phyloP scores from a whole-genome alignment of 2,888 invertebrate genomes.

The Mantis religiosa region DNA sequence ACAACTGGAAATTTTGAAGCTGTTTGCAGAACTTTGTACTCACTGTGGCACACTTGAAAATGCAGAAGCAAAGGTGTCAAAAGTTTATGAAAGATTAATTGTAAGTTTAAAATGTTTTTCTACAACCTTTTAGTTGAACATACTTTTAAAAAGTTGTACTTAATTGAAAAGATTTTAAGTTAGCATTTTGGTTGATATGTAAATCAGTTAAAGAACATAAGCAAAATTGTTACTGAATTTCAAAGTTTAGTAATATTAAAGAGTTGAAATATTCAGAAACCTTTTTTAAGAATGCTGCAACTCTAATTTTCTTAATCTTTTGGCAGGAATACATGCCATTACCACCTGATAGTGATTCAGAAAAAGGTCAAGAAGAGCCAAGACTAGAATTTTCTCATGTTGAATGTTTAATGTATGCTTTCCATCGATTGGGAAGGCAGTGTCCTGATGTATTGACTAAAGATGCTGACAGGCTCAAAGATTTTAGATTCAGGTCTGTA shows the following conservation, averaged over 20 bases:
- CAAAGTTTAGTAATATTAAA: too few relatives aligned
- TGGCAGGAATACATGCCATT: conserved; percentile 81
- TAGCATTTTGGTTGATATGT: too few relatives aligned
- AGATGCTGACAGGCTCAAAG: conserved; percentile 73
- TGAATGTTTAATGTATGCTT: conserved; percentile 79
- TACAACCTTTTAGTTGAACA: too few relatives aligned
- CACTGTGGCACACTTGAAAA: conserved; percentile 74
- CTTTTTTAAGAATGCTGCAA: too few relatives aligned
- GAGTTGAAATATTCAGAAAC: too few relatives aligned
- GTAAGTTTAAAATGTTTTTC: conserved; percentile 4
- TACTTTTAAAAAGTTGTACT: too few relatives aligned
- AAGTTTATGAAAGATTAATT: conserved; percentile 22
- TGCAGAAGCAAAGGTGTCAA: conserved; percentile 65
- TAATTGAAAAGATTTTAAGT: too few relatives aligned
- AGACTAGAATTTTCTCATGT: conserved; percentile 89
- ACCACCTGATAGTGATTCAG: conserved; percentile 60
- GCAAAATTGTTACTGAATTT: too few relatives aligned
- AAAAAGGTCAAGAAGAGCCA: conserved; percentile 62
- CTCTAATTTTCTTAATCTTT: background rate
- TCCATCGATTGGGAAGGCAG: conserved; percentile 73
- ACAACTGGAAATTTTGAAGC: conserved; percentile 76
- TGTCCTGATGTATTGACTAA: conserved; percentile 71
- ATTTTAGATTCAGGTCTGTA: conserved; percentile 62
- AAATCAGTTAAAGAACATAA: too few relatives aligned
- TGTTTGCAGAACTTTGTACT: conserved; percentile 80